A percentile compares a stretch with the other conserved stretches of the same genome.
Evolutionary conservation across 2,113 vertebrate species (phyloP).

Genomic region (Parus major): DNA sequence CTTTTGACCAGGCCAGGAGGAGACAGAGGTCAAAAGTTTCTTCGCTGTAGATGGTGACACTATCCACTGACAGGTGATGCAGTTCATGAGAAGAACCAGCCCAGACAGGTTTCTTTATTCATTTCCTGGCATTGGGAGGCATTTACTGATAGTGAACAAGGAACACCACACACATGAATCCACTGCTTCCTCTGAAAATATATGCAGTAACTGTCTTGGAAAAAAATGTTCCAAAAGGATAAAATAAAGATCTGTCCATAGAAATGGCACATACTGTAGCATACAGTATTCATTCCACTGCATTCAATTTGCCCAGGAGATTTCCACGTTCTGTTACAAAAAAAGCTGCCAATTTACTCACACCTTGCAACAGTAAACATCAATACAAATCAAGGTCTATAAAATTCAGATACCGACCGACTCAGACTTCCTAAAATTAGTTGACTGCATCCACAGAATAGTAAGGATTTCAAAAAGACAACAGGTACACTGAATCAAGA

Average conservation of each 20-base stretch:
- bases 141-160: not conserved
- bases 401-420: accelerated
- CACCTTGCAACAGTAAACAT: not conserved
- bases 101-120: not conserved
- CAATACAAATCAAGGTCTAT: not conserved
- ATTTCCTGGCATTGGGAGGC: not conserved
- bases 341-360: not conserved
- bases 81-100: not conserved
- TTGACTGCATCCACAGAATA: not conserved
- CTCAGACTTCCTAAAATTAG: not conserved
- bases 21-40: not conserved
- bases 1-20: not conserved
- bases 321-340: not conserved
- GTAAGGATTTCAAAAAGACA: not conserved
- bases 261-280: not conserved
- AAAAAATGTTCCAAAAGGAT: not conserved
- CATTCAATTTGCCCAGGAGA: not conserved
- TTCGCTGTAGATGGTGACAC: not conserved
- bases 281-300: not conserved
- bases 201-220: not conserved
- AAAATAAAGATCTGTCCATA: not conserved
- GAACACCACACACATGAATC: not conserved
- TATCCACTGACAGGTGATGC: not conserved
- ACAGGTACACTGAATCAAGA: not conserved
- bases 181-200: not conserved